A percentile compares a stretch with the other conserved stretches of the same genome.
These are phyloP conservation scores for Anguilla japonica DNA, from an alignment of 2,113 vertebrate genomes.

Conservation along the genomic window DNA sequence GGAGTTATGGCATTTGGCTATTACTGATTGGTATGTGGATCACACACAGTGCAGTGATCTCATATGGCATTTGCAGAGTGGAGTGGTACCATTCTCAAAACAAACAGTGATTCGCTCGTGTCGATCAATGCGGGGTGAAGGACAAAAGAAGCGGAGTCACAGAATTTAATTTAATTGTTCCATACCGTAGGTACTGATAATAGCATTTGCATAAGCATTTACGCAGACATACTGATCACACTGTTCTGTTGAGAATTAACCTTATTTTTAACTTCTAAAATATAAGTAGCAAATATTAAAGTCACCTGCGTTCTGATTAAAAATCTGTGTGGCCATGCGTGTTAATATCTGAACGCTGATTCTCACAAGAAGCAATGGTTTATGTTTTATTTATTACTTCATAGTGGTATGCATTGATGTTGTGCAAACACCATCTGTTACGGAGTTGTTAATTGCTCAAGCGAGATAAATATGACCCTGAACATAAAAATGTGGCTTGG, in stretches of 20 bases:
- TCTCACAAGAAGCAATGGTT: not conserved
- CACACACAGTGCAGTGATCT: not conserved
- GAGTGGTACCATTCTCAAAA: not conserved
- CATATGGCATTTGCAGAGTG: not conserved
- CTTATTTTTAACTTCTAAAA: not conserved
- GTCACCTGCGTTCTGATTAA: not conserved
- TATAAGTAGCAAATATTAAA: not conserved
- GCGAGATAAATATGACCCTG: constrained; percentile 32
- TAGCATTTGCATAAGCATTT: not conserved
- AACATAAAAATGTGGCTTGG: not conserved
- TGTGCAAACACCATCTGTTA: constrained; percentile 38
- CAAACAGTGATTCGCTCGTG: not conserved
- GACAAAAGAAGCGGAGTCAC: not conserved
- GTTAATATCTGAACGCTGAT: not conserved
- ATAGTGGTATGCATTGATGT: constrained; percentile 37
- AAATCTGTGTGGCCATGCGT: not conserved
- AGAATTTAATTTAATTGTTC: not conserved
- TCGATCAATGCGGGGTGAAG: not conserved
- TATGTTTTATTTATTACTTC: not conserved
- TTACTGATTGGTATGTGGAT: not conserved
- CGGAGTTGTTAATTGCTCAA: constrained; percentile 34
- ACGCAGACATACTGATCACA: not conserved
- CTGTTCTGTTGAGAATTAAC: not conserved
- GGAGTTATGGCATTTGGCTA: not conserved
- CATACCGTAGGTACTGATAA: not conserved